phyloP scores from a whole-genome alignment of 2,113 vertebrate species.

The Alethe diademata region DNA sequence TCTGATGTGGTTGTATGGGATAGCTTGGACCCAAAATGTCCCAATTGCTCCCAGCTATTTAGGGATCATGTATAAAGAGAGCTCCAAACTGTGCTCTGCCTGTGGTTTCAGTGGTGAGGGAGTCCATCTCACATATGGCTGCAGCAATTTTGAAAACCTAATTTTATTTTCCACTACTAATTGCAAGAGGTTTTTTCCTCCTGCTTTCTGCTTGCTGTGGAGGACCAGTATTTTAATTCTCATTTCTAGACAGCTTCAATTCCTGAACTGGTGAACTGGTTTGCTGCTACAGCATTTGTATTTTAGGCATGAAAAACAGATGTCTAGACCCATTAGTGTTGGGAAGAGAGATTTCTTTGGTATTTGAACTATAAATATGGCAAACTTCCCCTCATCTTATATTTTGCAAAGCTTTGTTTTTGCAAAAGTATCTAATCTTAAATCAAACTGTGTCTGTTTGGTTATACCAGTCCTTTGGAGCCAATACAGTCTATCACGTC shows the following conservation, averaged over 20 bases:
- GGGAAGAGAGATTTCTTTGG: constrained; percentile 20
- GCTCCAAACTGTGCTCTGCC: background rate
- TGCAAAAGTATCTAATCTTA: constrained; percentile 28
- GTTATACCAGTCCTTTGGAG: background rate
- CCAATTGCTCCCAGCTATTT: background rate
- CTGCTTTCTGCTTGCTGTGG: background rate
- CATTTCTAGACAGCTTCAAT: constrained; percentile 18
- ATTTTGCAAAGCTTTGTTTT: constrained; percentile 44
- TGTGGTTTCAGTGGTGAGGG: background rate
- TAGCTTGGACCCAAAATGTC: background rate
- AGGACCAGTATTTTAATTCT: constrained; percentile 27
- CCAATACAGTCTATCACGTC: background rate
- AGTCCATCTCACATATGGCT: background rate
- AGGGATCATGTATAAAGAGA: background rate
- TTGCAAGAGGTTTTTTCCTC: background rate
- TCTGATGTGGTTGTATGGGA: background rate
- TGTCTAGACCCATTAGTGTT: constrained; percentile 12
- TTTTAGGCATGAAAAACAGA: constrained; percentile 50
- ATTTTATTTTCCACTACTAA: constrained; percentile 42
- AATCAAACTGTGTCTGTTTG: constrained; percentile 5
- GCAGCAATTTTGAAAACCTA: background rate
- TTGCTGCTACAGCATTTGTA: constrained; percentile 48
- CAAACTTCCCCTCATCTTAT: background rate
- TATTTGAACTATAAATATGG: constrained; percentile 39
- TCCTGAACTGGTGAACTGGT: constrained; percentile 9